Evolutionary conservation across 2,797 vertebrate species (phyloP).

Genomic region (Pseudomugil tenellus): DNA sequence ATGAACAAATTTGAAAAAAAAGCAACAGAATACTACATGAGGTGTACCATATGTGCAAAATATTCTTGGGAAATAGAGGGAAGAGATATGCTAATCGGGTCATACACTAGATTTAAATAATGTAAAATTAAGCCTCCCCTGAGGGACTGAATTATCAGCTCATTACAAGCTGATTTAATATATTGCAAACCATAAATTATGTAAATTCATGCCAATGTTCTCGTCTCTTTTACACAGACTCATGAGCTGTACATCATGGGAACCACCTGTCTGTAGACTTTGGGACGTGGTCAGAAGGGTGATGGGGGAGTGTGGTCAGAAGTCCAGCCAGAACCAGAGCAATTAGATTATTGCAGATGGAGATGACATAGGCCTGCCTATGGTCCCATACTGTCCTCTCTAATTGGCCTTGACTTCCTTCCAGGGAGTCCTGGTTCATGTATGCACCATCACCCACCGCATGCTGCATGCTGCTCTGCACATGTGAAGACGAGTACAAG

Average conservation of each 20-base stretch:
- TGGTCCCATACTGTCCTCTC: slow-evolving; percentile 29
- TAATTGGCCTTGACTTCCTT: slow-evolving; percentile 39
- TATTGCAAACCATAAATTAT: too few species aligned
- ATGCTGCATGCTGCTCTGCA: background rate
- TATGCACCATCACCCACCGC: background rate
- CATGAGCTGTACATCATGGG: slow-evolving; percentile 1
- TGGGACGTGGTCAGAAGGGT: background rate
- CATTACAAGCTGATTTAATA: background rate
- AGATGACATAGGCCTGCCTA: slow-evolving; percentile 40
- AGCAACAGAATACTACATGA: background rate
- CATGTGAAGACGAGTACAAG: background rate
- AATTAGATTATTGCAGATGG: slow-evolving; percentile 52
- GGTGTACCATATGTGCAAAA: background rate
- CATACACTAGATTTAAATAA: background rate
- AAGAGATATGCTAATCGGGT: background rate
- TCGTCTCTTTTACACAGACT: background rate
- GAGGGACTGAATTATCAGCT: background rate
- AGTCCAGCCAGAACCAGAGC: slow-evolving; percentile 24
- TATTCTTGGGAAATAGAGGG: background rate
- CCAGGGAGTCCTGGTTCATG: background rate
- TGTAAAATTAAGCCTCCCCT: background rate
- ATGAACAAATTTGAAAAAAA: background rate
- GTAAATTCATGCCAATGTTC: too few species aligned
- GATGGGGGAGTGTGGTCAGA: background rate
- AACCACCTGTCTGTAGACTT: slow-evolving; percentile 6